These are phyloP conservation scores for Hermatobates lingyangjiaoensis DNA, from an alignment of 1,140 invertebrate genomes.

Conservation along the genomic window DNA sequence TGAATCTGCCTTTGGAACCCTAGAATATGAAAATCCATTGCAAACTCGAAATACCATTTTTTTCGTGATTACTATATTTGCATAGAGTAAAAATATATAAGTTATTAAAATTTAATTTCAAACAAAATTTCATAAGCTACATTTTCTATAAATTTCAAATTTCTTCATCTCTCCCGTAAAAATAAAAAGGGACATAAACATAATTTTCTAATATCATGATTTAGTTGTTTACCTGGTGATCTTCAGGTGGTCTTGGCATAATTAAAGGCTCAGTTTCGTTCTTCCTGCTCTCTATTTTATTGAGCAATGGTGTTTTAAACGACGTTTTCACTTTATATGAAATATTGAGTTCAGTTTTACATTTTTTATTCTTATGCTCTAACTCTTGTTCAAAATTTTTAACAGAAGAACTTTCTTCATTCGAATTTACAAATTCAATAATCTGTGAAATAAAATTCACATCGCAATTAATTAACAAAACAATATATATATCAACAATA, in stretches of 20 bases:
- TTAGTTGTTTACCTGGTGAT: slow-evolving; percentile 23
- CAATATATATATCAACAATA: not conserved
- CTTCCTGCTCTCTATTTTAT: not conserved
- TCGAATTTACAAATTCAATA: not conserved
- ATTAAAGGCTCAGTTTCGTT: slow-evolving; percentile 19
- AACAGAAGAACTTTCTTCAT: not conserved
- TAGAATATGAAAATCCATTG: too few species aligned
- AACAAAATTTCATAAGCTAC: not conserved
- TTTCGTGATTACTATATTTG: not conserved
- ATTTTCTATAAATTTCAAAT: not conserved
- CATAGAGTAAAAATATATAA: not conserved
- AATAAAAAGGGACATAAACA: not conserved
- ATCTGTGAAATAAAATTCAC: not conserved
- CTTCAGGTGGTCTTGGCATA: slow-evolving; percentile 27
- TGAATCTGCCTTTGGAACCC: too few species aligned
- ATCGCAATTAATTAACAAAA: not conserved
- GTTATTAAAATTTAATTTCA: not conserved
- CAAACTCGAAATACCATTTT: not conserved
- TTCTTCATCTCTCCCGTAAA: not conserved
- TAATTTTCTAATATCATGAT: not conserved
- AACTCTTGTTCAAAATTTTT: not conserved
- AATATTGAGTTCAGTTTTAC: not conserved
- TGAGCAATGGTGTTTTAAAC: not conserved
- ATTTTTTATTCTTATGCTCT: not conserved
- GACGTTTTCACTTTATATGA: not conserved